Evolutionary conservation across 2,113 vertebrate species (phyloP).

Genomic region (Elaphurus davidianus): DNA sequence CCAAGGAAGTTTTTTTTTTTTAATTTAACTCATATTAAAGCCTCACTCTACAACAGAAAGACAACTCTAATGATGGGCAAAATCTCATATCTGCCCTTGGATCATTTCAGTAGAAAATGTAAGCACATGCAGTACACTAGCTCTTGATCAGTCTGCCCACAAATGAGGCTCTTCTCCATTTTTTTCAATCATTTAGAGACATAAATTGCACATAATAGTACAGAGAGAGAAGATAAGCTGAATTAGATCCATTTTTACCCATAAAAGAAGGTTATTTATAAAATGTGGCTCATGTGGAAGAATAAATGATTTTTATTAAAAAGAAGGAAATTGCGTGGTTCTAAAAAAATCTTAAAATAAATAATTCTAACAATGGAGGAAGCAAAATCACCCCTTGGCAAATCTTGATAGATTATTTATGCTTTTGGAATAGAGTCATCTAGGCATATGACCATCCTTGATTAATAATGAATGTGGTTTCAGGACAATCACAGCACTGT

Average conservation of each 20-base stretch:
- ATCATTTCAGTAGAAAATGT: background rate
- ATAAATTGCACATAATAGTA: slow-evolving; percentile 38
- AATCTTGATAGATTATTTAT: slow-evolving; percentile 42
- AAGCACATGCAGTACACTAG: background rate
- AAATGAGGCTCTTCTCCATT: background rate
- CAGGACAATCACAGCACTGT: background rate
- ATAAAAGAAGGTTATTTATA: slow-evolving; percentile 49
- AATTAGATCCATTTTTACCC: slow-evolving; percentile 21
- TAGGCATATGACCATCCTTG: background rate
- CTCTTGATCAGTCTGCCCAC: background rate
- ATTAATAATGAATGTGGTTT: slow-evolving; percentile 43
- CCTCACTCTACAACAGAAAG: background rate
- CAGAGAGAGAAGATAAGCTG: background rate
- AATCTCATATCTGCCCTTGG: background rate
- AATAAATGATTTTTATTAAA: slow-evolving; percentile 53
- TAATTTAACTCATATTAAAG: slow-evolving; percentile 16
- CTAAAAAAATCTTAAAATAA: slow-evolving; percentile 55
- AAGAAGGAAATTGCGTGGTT: slow-evolving; percentile 27
- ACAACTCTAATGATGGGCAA: background rate
- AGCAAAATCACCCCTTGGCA: slow-evolving; percentile 1
- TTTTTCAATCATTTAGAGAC: slow-evolving; percentile 20
- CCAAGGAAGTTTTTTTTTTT: background rate
- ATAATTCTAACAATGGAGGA: slow-evolving; percentile 23
- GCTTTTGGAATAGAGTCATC: slow-evolving; percentile 44
- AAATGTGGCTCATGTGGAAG: slow-evolving; percentile 9